Conservation (phyloP, 2,113 vertebrate species). For the Hypanus sabinus region DNA sequence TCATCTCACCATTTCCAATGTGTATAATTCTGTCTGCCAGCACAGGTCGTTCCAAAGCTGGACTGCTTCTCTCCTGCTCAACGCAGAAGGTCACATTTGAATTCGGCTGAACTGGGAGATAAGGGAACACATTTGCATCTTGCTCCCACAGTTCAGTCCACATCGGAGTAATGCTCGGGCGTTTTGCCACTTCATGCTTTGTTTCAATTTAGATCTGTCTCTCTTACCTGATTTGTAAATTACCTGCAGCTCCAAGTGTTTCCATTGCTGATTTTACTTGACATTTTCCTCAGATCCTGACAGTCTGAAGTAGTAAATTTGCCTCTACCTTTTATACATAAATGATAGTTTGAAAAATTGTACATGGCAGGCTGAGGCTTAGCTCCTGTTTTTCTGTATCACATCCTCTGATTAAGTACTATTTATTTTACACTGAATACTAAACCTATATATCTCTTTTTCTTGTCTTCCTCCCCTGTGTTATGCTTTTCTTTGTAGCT, state of each 20-base stretch:
- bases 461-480: no score
- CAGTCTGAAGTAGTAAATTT: background rate
- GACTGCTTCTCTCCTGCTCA: background rate
- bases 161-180: background rate
- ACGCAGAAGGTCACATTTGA: background rate
- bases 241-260: background rate
- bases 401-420: background rate
- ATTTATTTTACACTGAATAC: background rate
- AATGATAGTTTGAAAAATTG: background rate
- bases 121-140: background rate
- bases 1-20: background rate
- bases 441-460: no score
- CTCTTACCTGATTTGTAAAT: background rate
- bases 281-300: background rate
- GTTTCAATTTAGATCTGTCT: background rate
- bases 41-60: background rate
- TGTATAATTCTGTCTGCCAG: background rate
- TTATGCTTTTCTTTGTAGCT: no score
- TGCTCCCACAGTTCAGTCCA: background rate
- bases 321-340: background rate
- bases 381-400: background rate
- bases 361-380: background rate
- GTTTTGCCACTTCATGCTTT: background rate
- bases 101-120: background rate
- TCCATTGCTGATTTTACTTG: background rate